phyloP scores from a whole-genome alignment of 2,888 invertebrate species.

The Alitta virens region DNA sequence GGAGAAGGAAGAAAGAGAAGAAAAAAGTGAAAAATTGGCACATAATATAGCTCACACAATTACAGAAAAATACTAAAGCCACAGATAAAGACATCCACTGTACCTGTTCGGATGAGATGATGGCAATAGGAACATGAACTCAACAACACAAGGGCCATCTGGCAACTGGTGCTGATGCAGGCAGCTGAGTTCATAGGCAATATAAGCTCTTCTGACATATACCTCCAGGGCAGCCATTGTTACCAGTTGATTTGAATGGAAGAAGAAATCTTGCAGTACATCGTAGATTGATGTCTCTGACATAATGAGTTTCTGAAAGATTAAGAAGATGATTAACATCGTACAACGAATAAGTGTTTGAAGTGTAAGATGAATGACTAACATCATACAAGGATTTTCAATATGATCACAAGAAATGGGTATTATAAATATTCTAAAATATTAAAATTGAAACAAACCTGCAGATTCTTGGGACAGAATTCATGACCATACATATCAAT shows the following conservation, averaged over 20 bases:
- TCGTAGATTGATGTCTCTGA: constrained; percentile 99
- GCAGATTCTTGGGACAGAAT: constrained; percentile 91
- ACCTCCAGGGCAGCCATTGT: constrained; percentile 95
- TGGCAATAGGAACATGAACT: constrained; percentile 92
- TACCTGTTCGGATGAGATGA: constrained; percentile 89
- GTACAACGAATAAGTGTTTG: no score
- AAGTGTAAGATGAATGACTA: no score
- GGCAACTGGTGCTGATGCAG: constrained; percentile 81
- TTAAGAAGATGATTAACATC: no score
- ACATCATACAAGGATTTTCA: no score
- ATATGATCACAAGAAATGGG: no score
- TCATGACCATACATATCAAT: constrained; percentile 98
- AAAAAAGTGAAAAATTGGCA: not conserved
- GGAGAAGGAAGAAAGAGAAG: not conserved
- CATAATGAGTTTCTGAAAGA: constrained; percentile 76
- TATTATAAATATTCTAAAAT: no score
- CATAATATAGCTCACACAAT: no score
- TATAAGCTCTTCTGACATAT: constrained; percentile 89
- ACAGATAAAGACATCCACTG: no score
- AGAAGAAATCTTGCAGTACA: constrained; percentile 97
- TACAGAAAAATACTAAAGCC: no score
- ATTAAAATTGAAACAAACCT: no score
- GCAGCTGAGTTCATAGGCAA: constrained; percentile 70
- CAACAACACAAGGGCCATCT: constrained; percentile 84
- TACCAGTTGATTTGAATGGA: constrained; percentile 84